phyloP scores from a whole-genome alignment of 2,113 vertebrate species.

The Riparia riparia region DNA sequence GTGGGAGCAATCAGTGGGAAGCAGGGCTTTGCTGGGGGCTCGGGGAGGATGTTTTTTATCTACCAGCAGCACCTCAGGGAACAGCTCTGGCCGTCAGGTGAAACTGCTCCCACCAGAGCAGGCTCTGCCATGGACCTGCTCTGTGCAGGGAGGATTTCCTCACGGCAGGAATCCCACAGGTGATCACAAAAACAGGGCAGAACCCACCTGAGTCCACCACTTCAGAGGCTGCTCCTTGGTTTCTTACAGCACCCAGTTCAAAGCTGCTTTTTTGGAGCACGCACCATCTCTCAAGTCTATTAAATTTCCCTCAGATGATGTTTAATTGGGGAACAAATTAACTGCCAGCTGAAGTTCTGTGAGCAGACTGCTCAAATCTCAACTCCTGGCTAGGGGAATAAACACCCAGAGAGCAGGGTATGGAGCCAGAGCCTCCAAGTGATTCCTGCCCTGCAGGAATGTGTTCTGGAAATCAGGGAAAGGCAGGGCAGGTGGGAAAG shows the following conservation, averaged over 20 bases:
- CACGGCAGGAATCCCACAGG: not conserved
- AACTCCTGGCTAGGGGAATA: not conserved
- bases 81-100: not conserved
- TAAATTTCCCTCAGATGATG: not conserved
- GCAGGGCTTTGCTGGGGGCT: not conserved
- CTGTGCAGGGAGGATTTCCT: not conserved
- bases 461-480: not conserved
- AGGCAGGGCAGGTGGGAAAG: not conserved
- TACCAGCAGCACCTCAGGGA: not conserved
- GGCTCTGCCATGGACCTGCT: not conserved
- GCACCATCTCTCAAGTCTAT: fast-evolving
- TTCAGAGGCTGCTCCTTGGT: not conserved
- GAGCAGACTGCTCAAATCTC: not conserved
- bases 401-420: not conserved
- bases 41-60: not conserved
- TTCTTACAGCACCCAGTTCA: not conserved
- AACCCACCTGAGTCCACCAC: not conserved
- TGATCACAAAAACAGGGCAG: not conserved
- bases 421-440: not conserved
- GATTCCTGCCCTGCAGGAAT: not conserved
- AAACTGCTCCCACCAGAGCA: not conserved
- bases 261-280: not conserved
- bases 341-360: not conserved
- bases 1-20: not conserved
- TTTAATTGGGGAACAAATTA: not conserved